phyloP scores from a whole-genome alignment of 2,888 invertebrate species.

The Leptopilina drosophilae region DNA sequence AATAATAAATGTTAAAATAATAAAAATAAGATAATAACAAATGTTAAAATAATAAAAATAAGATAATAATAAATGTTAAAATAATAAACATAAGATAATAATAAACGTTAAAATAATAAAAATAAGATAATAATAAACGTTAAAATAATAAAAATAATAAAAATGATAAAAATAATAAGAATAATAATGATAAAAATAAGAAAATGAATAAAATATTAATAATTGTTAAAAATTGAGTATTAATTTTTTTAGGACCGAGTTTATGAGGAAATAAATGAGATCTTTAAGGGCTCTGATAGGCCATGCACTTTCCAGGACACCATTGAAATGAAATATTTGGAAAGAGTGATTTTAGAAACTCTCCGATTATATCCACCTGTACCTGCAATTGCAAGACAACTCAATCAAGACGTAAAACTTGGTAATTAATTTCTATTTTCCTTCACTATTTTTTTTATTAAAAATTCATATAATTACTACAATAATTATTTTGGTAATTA shows the following conservation, averaged over 20 bases:
- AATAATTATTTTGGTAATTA: too few relatives aligned
- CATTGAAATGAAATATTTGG: conserved; percentile 90
- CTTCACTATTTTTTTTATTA: too few relatives aligned
- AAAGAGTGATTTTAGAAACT: conserved; percentile 89
- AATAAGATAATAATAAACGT: neutral
- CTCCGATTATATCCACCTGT: conserved; percentile 89
- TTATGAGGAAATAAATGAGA: conserved; percentile 84
- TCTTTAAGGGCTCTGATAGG: conserved; percentile 87
- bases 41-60: neutral
- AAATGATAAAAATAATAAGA: neutral
- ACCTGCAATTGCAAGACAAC: conserved; percentile 85
- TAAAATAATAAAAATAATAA: neutral
- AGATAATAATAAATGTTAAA: neutral
- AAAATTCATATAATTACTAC: too few relatives aligned
- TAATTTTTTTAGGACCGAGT: conserved; percentile 79
- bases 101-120: neutral
- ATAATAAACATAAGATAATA: neutral
- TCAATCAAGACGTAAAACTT: conserved; percentile 85
- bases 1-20: neutral
- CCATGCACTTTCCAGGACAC: conserved; percentile 89
- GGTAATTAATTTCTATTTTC: conserved; percentile 77
- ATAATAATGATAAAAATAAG: neutral
- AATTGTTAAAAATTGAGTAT: neutral
- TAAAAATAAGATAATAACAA: neutral
- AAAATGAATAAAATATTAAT: too few relatives aligned